Percentiles rank a stretch among this genome's conserved stretches.
phyloP scores from a whole-genome alignment of 2,113 vertebrate species.

The Paracanthobrama guichenoti region DNA sequence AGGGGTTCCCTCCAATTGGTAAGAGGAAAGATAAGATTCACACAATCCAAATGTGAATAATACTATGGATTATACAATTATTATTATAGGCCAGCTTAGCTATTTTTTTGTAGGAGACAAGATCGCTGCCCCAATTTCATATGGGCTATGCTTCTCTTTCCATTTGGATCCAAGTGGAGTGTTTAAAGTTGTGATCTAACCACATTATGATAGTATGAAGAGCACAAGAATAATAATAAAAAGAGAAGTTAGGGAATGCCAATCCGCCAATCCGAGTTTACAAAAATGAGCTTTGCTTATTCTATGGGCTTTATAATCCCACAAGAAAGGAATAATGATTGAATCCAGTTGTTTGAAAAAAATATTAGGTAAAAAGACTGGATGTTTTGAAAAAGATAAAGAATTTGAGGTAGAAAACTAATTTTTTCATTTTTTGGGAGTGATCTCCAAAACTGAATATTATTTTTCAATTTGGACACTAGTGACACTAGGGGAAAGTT shows the following conservation, averaged over 20 bases:
- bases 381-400: background rate
- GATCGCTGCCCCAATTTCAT: too few species aligned
- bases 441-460: background rate
- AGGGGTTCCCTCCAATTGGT: background rate
- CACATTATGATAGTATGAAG: too few species aligned
- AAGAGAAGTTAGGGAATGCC: too few species aligned
- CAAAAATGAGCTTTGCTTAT: too few species aligned
- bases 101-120: background rate
- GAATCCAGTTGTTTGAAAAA: background rate
- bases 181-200: too few species aligned
- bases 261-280: too few species aligned
- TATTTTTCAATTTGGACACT: background rate
- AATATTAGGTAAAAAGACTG: background rate
- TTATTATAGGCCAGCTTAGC: background rate
- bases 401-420: background rate
- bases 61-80: background rate
- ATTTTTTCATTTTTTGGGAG: background rate
- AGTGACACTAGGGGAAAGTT: background rate
- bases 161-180: too few species aligned
- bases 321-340: background rate
- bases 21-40: background rate
- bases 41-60: background rate
- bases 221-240: too few species aligned
- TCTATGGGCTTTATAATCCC: background rate
- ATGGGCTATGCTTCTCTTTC: too few species aligned